Evolutionary conservation across 30 jellyfish, hydroid and myxozoan species (phyloP).

Genomic region (Chrysaora quinquecirrha): DNA sequence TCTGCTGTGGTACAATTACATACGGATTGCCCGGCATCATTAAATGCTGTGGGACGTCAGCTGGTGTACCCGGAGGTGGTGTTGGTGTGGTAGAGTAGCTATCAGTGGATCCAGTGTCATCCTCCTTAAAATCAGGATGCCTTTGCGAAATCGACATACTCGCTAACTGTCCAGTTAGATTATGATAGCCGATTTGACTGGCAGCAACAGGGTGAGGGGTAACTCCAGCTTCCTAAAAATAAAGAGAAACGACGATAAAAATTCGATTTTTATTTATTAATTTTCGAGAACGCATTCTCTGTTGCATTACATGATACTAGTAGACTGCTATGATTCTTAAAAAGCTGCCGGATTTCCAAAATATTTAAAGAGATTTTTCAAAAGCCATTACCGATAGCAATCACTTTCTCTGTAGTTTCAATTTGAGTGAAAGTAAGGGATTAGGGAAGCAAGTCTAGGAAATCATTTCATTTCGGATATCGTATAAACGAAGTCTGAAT

Average conservation of each 20-base stretch:
- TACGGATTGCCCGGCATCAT: constrained; percentile 61
- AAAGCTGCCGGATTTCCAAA: too few relatives aligned
- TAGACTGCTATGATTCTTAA: too few relatives aligned
- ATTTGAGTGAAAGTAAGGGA: too few relatives aligned
- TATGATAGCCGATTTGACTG: constrained; percentile 40
- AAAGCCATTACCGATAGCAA: too few relatives aligned
- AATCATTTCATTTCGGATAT: too few relatives aligned
- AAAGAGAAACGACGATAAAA: background rate
- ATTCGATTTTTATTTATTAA: too few relatives aligned
- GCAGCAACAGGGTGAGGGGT: background rate
- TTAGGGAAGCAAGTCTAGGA: too few relatives aligned
- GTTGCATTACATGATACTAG: too few relatives aligned
- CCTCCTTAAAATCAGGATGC: constrained; percentile 49
- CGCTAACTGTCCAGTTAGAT: constrained; percentile 54
- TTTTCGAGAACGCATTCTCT: too few relatives aligned
- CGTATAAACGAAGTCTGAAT: too few relatives aligned
- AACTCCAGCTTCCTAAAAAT: background rate
- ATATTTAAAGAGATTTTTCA: too few relatives aligned
- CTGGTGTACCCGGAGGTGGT: constrained; percentile 55
- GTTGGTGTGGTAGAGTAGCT: constrained; percentile 66
- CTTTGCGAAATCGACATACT: constrained; percentile 45
- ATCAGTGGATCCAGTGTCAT: constrained; percentile 53
- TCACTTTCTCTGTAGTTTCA: too few relatives aligned
- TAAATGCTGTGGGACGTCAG: constrained; percentile 46
- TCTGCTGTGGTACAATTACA: constrained; percentile 34